Evolutionary conservation across 2,797 vertebrate species (phyloP).

Genomic region (Acanthopagrus latus): DNA sequence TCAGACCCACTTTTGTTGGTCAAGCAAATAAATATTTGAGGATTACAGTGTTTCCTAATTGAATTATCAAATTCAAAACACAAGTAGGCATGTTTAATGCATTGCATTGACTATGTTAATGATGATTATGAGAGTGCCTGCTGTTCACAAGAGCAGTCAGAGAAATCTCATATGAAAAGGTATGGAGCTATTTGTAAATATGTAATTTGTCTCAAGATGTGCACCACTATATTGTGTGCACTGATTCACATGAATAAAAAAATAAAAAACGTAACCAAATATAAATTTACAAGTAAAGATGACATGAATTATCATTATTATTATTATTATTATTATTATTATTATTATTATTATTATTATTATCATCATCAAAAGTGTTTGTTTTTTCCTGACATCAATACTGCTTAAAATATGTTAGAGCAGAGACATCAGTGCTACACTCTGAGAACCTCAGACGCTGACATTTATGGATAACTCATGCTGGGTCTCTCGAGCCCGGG

Average conservation of each 20-base stretch:
- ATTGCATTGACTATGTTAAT: slow-evolving; percentile 14
- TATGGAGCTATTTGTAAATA: not conserved
- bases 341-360: too few species aligned
- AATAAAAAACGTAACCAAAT: not conserved
- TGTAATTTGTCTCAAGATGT: not conserved
- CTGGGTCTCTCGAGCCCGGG: slow-evolving; percentile 29
- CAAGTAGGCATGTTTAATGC: slow-evolving; percentile 13
- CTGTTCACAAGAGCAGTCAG: slow-evolving; percentile 12
- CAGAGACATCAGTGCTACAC: slow-evolving; percentile 52
- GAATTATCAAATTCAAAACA: slow-evolving; percentile 17
- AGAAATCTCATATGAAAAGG: slow-evolving; percentile 9
- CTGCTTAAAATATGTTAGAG: slow-evolving; percentile 48
- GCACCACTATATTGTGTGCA: too few species aligned
- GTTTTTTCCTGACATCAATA: not conserved
- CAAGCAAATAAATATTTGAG: slow-evolving; percentile 15
- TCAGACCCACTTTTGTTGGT: not conserved
- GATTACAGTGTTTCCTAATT: slow-evolving; percentile 3
- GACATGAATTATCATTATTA: too few species aligned
- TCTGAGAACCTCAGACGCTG: slow-evolving; percentile 25
- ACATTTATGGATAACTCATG: slow-evolving; percentile 59
- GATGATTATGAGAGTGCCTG: not conserved
- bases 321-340: too few species aligned
- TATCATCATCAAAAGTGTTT: not conserved
- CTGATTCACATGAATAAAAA: not conserved
- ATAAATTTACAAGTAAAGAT: not conserved